Evolutionary conservation across 1,140 invertebrate genomes (phyloP).

Genomic region (Drosophila kurseongensis): DNA sequence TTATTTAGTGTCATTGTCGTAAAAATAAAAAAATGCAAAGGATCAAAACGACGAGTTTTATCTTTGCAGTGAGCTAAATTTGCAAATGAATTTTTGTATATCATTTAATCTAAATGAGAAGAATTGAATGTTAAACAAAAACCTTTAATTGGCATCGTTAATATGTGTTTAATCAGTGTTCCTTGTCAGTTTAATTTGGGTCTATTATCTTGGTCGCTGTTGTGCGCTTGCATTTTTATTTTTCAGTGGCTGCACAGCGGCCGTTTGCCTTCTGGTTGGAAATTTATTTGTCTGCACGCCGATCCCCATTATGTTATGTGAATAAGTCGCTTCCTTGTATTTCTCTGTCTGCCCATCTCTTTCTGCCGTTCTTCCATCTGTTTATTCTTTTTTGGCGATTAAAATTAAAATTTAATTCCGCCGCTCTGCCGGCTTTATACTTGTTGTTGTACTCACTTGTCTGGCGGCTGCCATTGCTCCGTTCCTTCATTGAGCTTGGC

Average conservation of each 20-base stretch:
- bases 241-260: conserved; percentile 46
- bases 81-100: no score
- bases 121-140: no score
- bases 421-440: conserved; percentile 35
- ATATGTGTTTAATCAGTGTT: conserved; percentile 16
- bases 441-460: conserved; percentile 39
- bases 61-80: no score
- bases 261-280: conserved; percentile 58
- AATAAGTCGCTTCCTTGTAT: conserved; percentile 44
- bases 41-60: no score
- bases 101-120: no score
- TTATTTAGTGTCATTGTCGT: no score
- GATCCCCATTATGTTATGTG: conserved; percentile 58
- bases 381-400: conserved; percentile 77
- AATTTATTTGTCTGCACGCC: conserved; percentile 77
- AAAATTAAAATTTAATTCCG: conserved; percentile 79
- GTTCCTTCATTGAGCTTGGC: conserved; percentile 57
- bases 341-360: background rate
- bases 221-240: conserved; percentile 37
- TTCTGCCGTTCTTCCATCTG: conserved; percentile 24
- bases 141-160: background rate
- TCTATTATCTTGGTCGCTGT: conserved; percentile 5
- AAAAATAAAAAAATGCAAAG: no score
- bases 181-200: background rate
- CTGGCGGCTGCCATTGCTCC: conserved; percentile 37